These are phyloP conservation scores for Branchipolynoe longqiensis DNA, from an alignment of 2,888 invertebrate species.

Conservation along the genomic window DNA sequence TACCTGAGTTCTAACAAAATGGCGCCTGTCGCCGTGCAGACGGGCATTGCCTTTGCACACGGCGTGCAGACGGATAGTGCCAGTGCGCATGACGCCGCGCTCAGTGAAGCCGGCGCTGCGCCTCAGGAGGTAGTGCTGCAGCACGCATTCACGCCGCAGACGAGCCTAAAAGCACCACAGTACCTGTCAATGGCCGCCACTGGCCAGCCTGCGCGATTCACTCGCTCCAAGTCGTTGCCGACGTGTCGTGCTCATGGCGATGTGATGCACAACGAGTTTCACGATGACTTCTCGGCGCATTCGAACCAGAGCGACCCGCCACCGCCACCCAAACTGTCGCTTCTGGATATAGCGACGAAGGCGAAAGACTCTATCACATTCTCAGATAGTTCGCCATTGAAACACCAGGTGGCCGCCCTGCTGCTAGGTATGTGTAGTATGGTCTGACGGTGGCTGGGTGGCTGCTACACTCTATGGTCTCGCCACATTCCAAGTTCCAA, in stretches of 20 bases:
- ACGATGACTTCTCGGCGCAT: neutral
- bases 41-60: too few relatives aligned
- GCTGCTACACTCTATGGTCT: too few relatives aligned
- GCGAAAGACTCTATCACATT: neutral
- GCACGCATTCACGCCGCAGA: slow-evolving; percentile 18
- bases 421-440: slow-evolving; percentile 32
- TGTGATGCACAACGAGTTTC: neutral
- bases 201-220: too few relatives aligned
- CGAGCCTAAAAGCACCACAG: neutral
- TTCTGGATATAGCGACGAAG: slow-evolving; percentile 12
- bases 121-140: slow-evolving; percentile 3
- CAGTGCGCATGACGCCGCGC: too few relatives aligned
- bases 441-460: too few relatives aligned
- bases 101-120: neutral
- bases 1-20: slow-evolving; percentile 41
- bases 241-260: neutral
- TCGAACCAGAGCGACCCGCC: slow-evolving; percentile 29
- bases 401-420: slow-evolving; percentile 43
- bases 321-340: neutral
- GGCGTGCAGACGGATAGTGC: slow-evolving; percentile 5
- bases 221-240: slow-evolving; percentile 25
- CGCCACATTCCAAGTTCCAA: too few relatives aligned
- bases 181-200: neutral
- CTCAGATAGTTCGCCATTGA: neutral
- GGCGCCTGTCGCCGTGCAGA: too few relatives aligned